Conservation (phyloP, 2,888 invertebrate species). For the Standfussiana lucernea region DNA sequence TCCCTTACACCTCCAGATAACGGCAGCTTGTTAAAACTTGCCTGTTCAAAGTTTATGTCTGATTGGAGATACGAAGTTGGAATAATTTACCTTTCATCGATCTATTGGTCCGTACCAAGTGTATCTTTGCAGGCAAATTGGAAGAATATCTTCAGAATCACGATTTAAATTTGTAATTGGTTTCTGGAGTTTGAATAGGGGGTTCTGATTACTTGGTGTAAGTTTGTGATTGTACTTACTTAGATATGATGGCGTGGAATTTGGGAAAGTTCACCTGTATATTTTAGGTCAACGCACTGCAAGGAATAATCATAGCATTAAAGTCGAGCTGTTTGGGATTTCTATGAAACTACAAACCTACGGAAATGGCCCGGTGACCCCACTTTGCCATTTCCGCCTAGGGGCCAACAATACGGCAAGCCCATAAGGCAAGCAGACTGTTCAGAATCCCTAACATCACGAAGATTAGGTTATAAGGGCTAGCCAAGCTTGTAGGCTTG, state of each 20-base stretch:
- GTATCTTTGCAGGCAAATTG: slow-evolving; percentile 51
- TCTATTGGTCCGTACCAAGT: slow-evolving; percentile 42
- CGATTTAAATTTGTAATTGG: slow-evolving; percentile 41
- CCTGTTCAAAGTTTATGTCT: slow-evolving; percentile 52
- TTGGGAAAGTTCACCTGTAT: neutral
- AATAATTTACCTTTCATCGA: slow-evolving; percentile 59
- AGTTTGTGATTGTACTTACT: slow-evolving; percentile 10
- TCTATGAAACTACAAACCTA: neutral
- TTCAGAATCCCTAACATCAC: too few relatives aligned
- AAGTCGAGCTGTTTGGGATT: neutral
- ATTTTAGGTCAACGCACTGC: neutral
- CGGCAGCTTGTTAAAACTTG: slow-evolving; percentile 60
- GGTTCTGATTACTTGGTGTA: slow-evolving; percentile 15
- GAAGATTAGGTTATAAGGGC: too few relatives aligned
- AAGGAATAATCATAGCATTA: neutral
- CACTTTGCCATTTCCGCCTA: too few relatives aligned
- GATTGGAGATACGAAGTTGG: slow-evolving; percentile 57
- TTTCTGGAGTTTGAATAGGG: slow-evolving; percentile 22
- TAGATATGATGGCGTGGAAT: neutral
- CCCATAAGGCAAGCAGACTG: too few relatives aligned
- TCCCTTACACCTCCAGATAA: slow-evolving; percentile 29
- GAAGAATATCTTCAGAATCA: slow-evolving; percentile 35
- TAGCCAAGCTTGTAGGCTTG: too few relatives aligned
- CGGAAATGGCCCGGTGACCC: too few relatives aligned
- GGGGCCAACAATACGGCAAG: too few relatives aligned